Base-by-base conservation (phyloP, 2,797 vertebrate species). In the Botia almorhae region DNA sequence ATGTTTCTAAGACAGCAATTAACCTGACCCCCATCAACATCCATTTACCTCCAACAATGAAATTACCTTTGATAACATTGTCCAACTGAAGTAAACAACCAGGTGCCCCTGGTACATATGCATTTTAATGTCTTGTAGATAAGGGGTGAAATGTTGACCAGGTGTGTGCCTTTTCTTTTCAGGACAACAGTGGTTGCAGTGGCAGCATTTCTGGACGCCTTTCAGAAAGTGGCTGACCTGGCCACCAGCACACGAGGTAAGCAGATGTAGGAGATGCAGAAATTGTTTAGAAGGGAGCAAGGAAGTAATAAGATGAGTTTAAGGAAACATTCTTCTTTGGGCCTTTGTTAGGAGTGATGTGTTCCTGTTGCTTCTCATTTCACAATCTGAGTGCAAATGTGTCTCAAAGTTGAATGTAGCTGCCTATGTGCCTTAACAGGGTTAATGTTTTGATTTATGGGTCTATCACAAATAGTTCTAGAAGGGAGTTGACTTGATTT, bases 181-280 rank as follows among this genome's bases (percentile, higher is more conserved):
- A 99, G 98, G 93, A 97, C 96, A 50, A 98, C 97, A 13, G 96
- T 96, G 86, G 94, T 96, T 89, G 96, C 97, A 71, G 96, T 97
- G 84, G 96, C 96, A 75, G 94, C 97, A 82, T 99, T 99, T 93
- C 91, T 99, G 92, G 98, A 99, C 53, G 96, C 98, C 88, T 99
- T 99, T 94, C 98, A 99, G 93, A 99, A 98, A 94, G 97, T 99
- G 91, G 97, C 98, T 36, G 98, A 99, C 93, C 94, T 99, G 92
- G 97, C 98, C 63, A 99, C 97, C 88, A 97, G 95, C 93, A 97
- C 98, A 76, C 94, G 96, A 94, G 97, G 97, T 99, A 94, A 94
- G 95, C 89, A 91, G 89, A 91, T 89, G 88, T 87, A 17, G 10
- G 58, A 55, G 26, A 26, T n/a, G 16, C 17, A 33, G 33, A 21